A percentile compares a stretch with the other conserved stretches of the same genome.
Evolutionary conservation across 2,888 invertebrate genomes (phyloP).

Genomic region (Megalurothrips usitatus): DNA sequence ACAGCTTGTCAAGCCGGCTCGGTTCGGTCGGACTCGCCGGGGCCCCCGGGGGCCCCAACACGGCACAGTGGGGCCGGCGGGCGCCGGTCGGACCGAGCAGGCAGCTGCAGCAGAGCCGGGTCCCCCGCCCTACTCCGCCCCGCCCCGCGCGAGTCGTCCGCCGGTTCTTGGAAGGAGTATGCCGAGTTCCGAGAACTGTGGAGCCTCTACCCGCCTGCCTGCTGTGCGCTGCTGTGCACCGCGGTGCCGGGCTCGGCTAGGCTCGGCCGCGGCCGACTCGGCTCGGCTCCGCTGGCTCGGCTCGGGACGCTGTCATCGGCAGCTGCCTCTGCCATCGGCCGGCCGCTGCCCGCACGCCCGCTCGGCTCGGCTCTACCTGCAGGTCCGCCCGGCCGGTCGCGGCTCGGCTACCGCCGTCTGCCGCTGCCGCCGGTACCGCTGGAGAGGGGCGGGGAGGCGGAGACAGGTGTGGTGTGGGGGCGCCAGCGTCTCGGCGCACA

Average conservation of each 20-base stretch:
- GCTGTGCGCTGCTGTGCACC: not conserved
- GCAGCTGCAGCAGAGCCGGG: not conserved
- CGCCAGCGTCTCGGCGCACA: not conserved
- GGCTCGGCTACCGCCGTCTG: not conserved
- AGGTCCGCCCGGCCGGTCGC: not conserved
- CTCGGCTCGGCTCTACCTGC: not conserved
- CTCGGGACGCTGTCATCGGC: not conserved
- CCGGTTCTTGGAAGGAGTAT: constrained; percentile 20
- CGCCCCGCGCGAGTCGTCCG: constrained; percentile 8
- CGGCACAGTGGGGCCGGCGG: not conserved
- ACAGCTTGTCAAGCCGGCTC: not conserved
- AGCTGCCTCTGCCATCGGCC: not conserved
- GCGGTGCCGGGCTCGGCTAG: not conserved
- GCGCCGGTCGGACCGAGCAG: not conserved
- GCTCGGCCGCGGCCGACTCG: not conserved
- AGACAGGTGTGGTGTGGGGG: not conserved
- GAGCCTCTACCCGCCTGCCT: not conserved
- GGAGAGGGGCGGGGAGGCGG: not conserved
- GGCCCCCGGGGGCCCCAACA: not conserved
- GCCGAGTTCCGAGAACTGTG: constrained; percentile 16
- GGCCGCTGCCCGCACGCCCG: not conserved
- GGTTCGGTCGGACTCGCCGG: not conserved
- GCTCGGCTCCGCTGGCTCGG: not conserved
- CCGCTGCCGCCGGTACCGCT: not conserved
- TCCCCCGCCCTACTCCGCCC: not conserved